Evolutionary conservation across 2,113 vertebrate species (phyloP), one percentile per base, ranked within the genome.

Genomic region (Aegypius monachus): DNA sequence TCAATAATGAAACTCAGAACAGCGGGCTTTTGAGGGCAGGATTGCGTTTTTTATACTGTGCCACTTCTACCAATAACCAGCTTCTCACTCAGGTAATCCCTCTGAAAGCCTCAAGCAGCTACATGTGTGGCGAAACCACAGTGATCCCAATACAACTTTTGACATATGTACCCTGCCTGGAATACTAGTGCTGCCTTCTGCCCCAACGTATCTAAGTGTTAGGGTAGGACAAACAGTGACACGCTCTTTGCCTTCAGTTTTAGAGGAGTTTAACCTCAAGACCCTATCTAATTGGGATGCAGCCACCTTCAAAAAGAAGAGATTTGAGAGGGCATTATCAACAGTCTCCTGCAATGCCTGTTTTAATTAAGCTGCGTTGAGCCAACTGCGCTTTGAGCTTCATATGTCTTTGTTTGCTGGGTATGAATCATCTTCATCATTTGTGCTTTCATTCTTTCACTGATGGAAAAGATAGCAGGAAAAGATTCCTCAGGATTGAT

Each of bases 341-440:
- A 85, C 36, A 36, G 72, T 47, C n/a, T 95, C 72, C 83, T 92
- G 31, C n/a, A 70, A 71, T 50, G 61, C 34, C 73, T 68, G 31
- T 68, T 95, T 95, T 92, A 96, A 97, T 96, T 95, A 87, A 93
- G 61, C 80, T 92, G 13, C 43, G 29, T 95, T 97, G 81, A 90
- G 73, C 50, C 65, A 95, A 68, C 80, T 53, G 56, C 73, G 84
- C 92, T 94, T 91, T 43, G 88, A 93, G 81, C 82, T 92, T 81
- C 88, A 65, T 42, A 55, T 52, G 61, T 66, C 86, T 95, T 83
- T 92, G 50, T 93, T 95, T 95, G 70, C 73, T 88, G 36, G 32
- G 34, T 85, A 88, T 96, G 87, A 96, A 90, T 89, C 77, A 93
- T 95, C 90, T 78, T 88, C 88, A 56, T 81, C 22, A n/a, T 84